These are phyloP conservation scores for Panthera leo DNA, from an alignment of 2,113 vertebrate genomes.

Conservation along the genomic window DNA sequence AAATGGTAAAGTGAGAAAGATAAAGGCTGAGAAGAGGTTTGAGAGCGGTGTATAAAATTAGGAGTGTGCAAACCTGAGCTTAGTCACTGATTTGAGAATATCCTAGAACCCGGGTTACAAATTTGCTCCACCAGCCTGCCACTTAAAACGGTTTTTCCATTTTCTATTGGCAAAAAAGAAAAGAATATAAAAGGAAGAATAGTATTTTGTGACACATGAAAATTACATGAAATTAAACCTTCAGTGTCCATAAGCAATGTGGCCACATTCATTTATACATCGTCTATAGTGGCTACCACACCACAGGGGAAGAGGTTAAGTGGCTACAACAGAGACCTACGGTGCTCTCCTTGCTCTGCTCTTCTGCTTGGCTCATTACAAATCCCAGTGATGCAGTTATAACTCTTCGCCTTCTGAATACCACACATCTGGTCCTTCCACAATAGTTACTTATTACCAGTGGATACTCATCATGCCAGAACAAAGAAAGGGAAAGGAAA, in stretches of 20 bases:
- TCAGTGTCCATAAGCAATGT: not conserved
- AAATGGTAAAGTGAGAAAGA: slow-evolving; percentile 31
- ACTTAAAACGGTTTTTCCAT: not conserved
- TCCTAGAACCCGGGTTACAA: not conserved
- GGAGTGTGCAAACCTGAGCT: not conserved
- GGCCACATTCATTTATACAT: not conserved
- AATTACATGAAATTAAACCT: not conserved
- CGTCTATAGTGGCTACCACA: not conserved
- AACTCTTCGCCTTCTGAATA: not conserved
- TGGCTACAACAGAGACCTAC: not conserved
- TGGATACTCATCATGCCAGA: not conserved
- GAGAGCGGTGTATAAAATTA: slow-evolving; percentile 23
- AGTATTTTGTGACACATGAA: slow-evolving; percentile 13
- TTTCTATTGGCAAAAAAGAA: not conserved
- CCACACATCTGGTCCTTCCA: not conserved
- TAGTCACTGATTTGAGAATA: not conserved
- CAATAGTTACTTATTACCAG: not conserved
- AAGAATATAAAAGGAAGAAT: not conserved
- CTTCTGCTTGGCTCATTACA: not conserved
- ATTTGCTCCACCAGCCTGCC: not conserved
- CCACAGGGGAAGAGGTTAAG: not conserved
- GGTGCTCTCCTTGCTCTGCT: not conserved
- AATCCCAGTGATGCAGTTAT: not conserved
- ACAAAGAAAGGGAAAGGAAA: not conserved
- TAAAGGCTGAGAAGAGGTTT: not conserved